Conservation (phyloP, 2,797 vertebrate genomes). For the Pygocentrus nattereri region DNA sequence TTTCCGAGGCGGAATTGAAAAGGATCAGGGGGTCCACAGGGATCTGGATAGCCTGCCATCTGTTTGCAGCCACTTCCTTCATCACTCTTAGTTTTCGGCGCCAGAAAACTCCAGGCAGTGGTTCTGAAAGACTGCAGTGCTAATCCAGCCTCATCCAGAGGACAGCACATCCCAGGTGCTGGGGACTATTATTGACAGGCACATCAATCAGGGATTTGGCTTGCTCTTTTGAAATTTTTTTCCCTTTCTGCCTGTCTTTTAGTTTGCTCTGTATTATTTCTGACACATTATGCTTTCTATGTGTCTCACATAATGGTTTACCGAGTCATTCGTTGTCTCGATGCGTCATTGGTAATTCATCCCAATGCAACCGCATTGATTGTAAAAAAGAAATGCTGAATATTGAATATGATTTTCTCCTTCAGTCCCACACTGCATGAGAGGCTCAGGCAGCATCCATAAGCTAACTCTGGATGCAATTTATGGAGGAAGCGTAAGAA, state of each 20-base stretch:
- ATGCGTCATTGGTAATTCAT: not conserved
- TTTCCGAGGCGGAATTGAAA: slow-evolving; percentile 38
- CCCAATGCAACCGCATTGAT: too few relatives aligned
- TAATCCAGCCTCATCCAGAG: slow-evolving; percentile 55
- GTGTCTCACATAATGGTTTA: not conserved
- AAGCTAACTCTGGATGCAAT: too few relatives aligned
- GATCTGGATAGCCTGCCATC: slow-evolving; percentile 30
- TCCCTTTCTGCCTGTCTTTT: not conserved
- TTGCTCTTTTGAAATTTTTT: not conserved
- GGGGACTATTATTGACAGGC: slow-evolving; percentile 24
- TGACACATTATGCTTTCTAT: not conserved
- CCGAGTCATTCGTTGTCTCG: not conserved
- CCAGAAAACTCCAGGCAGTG: slow-evolving; percentile 46
- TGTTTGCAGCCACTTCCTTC: slow-evolving; percentile 46
- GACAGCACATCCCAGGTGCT: slow-evolving; percentile 48
- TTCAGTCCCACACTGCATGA: too few relatives aligned
- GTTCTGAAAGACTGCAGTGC: slow-evolving; percentile 40
- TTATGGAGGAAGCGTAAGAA: too few relatives aligned
- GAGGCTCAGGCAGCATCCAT: too few relatives aligned
- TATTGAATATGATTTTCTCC: too few relatives aligned
- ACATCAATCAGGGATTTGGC: slow-evolving; percentile 53
- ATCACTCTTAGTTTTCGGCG: slow-evolving; percentile 36
- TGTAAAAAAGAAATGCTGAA: too few relatives aligned
- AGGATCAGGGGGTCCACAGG: slow-evolving; percentile 42
- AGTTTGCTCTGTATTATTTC: not conserved